These are phyloP conservation scores for Mythimna lalbum DNA, from an alignment of 2,888 invertebrate species.

Conservation along the genomic window DNA sequence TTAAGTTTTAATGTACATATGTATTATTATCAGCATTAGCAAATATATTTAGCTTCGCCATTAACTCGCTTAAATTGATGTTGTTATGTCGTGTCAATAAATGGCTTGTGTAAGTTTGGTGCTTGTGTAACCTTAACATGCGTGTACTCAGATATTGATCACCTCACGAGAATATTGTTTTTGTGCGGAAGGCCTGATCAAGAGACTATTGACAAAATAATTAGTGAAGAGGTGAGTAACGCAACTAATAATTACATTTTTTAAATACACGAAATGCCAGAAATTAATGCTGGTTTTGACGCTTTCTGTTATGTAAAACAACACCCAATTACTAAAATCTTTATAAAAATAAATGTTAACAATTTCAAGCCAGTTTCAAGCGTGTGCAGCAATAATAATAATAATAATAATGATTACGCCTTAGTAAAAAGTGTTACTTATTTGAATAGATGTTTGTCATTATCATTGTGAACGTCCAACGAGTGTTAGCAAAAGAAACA, in stretches of 20 bases:
- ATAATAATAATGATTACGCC: conserved; percentile 2
- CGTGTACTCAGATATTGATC: conserved; percentile 95
- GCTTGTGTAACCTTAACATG: conserved; percentile 90
- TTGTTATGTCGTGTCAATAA: conserved; percentile 71
- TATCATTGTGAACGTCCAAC: conserved; percentile 27
- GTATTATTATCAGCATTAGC: conserved; percentile 37
- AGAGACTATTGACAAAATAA: conserved; percentile 96
- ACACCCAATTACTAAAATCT: conserved; percentile 31
- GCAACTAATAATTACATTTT: conserved; percentile 50
- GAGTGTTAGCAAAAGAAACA: conserved; percentile 32
- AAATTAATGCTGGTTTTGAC: conserved; percentile 55
- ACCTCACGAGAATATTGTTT: conserved; percentile 96
- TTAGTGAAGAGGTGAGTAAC: conserved; percentile 95
- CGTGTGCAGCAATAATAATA: conserved; percentile 1
- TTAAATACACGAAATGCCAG: conserved; percentile 18
- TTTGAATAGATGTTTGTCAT: conserved; percentile 35
- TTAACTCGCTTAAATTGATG: conserved; percentile 77
- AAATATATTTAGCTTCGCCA: conserved; percentile 72
- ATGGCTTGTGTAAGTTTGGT: conserved; percentile 86
- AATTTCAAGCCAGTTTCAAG: conserved; percentile 22
- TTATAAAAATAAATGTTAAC: conserved; percentile 21
- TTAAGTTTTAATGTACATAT: conserved; percentile 44
- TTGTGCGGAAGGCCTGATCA: conserved; percentile 96
- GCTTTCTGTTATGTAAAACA: conserved; percentile 45
- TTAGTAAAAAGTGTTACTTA: conserved; percentile 23